Evolutionary conservation across 2,113 vertebrate species (phyloP).

Genomic region (Euleptes europaea): DNA sequence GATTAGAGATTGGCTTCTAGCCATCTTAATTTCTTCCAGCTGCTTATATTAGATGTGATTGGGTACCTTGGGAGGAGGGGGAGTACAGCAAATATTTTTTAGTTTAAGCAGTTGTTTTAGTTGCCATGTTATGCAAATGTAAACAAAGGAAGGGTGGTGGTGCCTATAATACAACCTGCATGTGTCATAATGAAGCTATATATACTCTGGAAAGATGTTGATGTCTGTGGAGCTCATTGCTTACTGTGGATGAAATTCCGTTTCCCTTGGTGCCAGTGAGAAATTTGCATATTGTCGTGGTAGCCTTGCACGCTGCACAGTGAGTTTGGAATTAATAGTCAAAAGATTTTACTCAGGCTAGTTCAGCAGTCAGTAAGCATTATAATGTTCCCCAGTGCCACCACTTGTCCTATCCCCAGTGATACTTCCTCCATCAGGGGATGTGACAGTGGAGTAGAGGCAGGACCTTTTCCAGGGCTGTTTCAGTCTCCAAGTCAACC

Average conservation of each 20-base stretch:
- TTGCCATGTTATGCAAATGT: constrained; percentile 8
- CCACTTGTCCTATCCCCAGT: no score
- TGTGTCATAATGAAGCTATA: constrained; percentile 4
- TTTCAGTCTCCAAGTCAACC: no score
- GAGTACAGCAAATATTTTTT: constrained; percentile 6
- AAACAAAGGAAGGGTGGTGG: background rate
- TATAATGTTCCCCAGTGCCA: background rate
- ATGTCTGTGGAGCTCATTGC: constrained; percentile 7
- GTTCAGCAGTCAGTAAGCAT: background rate
- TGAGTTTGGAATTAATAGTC: background rate
- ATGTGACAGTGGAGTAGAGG: no score
- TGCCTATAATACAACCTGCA: background rate
- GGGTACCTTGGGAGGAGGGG: background rate
- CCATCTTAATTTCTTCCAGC: background rate
- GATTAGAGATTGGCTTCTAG: background rate
- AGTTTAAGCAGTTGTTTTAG: constrained; percentile 2
- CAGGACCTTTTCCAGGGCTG: no score
- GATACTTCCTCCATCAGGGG: no score
- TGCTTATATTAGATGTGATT: constrained; percentile 9
- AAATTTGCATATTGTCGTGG: background rate
- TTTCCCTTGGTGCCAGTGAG: background rate
- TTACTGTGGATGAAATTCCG: background rate
- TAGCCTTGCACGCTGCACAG: background rate
- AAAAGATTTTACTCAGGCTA: background rate
- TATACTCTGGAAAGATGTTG: constrained; percentile 10